phyloP scores from a whole-genome alignment of 2,113 vertebrate species.

The Phasianus colchicus region DNA sequence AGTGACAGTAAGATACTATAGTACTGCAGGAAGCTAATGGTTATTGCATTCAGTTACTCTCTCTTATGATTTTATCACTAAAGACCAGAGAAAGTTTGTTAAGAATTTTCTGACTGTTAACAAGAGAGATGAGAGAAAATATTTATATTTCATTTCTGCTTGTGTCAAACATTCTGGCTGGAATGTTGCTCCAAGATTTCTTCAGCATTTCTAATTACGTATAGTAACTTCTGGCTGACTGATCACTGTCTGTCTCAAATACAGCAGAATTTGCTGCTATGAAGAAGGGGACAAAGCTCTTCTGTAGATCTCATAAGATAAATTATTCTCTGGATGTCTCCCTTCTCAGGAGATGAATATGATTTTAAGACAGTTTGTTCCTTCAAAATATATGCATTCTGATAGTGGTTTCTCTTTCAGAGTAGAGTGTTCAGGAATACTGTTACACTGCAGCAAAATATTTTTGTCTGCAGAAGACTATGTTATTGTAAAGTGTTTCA shows the following conservation, averaged over 20 bases:
- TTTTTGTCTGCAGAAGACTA: background rate
- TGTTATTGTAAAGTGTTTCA: background rate
- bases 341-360: background rate
- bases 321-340: background rate
- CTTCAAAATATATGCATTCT: background rate
- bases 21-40: conserved; percentile 1
- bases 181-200: background rate
- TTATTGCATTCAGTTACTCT: conserved; percentile 4
- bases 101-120: background rate
- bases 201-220: background rate
- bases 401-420: background rate
- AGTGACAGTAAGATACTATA: background rate
- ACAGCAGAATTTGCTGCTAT: background rate
- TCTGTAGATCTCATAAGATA: background rate
- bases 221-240: background rate
- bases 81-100: background rate
- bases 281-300: background rate
- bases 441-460: background rate
- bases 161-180: background rate
- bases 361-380: background rate
- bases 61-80: background rate
- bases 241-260: background rate
- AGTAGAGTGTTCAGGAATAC: background rate
- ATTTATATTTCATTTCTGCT: background rate
- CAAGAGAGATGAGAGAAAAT: background rate